These are phyloP conservation scores for Musca vetustissima DNA, from an alignment of 1,140 invertebrate species.

Conservation along the genomic window DNA sequence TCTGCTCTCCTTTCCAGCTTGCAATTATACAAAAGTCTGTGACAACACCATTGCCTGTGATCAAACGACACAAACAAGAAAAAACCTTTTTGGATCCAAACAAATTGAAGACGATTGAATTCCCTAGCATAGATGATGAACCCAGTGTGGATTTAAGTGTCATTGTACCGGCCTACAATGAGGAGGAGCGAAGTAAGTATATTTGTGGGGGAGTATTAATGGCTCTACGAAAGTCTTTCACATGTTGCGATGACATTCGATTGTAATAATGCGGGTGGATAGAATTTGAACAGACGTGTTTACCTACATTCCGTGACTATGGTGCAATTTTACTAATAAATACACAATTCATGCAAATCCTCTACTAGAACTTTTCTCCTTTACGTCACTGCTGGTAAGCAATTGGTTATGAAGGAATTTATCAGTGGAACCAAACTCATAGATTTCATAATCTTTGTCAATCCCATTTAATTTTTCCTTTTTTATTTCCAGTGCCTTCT, in stretches of 20 bases:
- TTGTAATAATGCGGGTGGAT: too few species aligned
- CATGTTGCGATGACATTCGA: too few species aligned
- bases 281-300: too few species aligned
- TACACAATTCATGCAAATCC: too few species aligned
- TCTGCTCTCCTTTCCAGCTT: constrained; percentile 58
- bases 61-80: constrained; percentile 72
- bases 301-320: too few species aligned
- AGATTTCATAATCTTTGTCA: too few species aligned
- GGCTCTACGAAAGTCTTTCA: too few species aligned
- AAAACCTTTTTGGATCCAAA: constrained; percentile 73
- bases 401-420: too few species aligned
- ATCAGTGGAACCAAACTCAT: too few species aligned
- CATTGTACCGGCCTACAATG: constrained; percentile 95
- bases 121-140: constrained; percentile 75
- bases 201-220: constrained; percentile 31
- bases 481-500: constrained; percentile 70
- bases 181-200: constrained; percentile 82
- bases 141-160: constrained; percentile 78
- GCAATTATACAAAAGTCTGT: constrained; percentile 61
- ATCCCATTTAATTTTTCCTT: not conserved
- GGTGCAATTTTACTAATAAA: too few species aligned
- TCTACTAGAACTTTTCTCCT: too few species aligned
- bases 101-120: constrained; percentile 61
- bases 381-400: too few species aligned
- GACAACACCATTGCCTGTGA: constrained; percentile 68